Evolutionary conservation across 2,888 invertebrate species (phyloP).

Genomic region (Lathronympha strigana): DNA sequence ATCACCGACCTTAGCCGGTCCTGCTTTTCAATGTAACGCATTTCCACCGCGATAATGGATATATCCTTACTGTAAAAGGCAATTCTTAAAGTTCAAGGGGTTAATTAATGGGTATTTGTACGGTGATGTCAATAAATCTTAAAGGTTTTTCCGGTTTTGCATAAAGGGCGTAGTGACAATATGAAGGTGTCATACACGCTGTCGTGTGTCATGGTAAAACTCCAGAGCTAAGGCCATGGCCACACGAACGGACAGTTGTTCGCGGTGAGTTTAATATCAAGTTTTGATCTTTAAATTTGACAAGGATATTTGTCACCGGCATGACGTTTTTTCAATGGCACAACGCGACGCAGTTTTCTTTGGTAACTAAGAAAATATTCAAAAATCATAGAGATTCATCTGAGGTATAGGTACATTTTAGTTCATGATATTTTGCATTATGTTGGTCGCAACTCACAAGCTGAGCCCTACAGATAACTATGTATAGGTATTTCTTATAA

Average conservation of each 20-base stretch:
- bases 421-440: too few relatives aligned
- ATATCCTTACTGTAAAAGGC: constrained; percentile 55
- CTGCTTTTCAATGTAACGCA: constrained; percentile 35
- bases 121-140: constrained; percentile 29
- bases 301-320: too few relatives aligned
- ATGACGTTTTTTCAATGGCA: too few relatives aligned
- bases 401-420: too few relatives aligned
- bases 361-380: too few relatives aligned
- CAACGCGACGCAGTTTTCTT: too few relatives aligned
- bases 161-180: constrained; percentile 16
- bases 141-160: constrained; percentile 34
- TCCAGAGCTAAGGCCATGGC: constrained; percentile 3
- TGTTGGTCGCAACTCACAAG: too few relatives aligned
- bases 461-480: too few relatives aligned
- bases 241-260: background rate
- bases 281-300: background rate
- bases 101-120: constrained; percentile 34
- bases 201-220: background rate
- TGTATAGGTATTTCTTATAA: too few relatives aligned
- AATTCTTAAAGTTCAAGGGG: constrained; percentile 40
- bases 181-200: background rate
- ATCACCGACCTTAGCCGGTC: constrained; percentile 39
- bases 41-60: constrained; percentile 50
- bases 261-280: background rate
- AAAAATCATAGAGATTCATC: too few relatives aligned